Evolutionary conservation across 2,113 vertebrate genomes (phyloP), one percentile per base, ranked within the genome.

Genomic region (Anoura caudifer): DNA sequence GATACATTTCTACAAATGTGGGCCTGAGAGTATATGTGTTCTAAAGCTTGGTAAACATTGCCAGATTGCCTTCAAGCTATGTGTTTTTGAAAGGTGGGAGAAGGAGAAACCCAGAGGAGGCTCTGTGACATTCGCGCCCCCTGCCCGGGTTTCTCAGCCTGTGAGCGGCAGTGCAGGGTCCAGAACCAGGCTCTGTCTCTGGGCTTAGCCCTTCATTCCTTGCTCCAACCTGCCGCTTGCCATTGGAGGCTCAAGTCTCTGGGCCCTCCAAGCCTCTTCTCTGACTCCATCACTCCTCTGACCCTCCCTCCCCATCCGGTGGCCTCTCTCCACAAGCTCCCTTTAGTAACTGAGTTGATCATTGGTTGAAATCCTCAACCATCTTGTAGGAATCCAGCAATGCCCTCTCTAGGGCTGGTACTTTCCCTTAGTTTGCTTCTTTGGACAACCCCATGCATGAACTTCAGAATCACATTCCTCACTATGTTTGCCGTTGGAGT

Each of bases 61-160:
- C 94, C 87, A 97, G 72, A 63, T 91, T 93, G 79, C 50, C 81
- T 90, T 93, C 87, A 41, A 86, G 87, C 82, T 85, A 80, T 61
- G 19, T 43, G 72, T 61, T 89, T 95, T 90, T 65, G 72, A 94
- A 95, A 94, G 61, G 83, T 87, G 36, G 85, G 17, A 69, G 70
- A 52, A 93, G 73, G 47, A 91, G 85, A 85, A 22, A 61, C 47
- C 54, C 69, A 91, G 73, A 88, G 54, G 20, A 82, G 33, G 36
- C 45, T 63, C 28, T 89, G 14, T 86, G 87, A 90, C 59, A 85
- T 86, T 77, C n/a, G 10, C 10, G 7, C 50, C 67, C 31, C 26
- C 45, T 41, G 31, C 26, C 41, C 0, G 1, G 8, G 7, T 77
- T 47, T 24, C 82, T 87, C 17, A 5, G 3, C 92, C 65, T 92